Evolutionary conservation across 2,888 invertebrate genomes (phyloP), one percentile per base, ranked within the genome.

Genomic region (Tortricodes alternella): DNA sequence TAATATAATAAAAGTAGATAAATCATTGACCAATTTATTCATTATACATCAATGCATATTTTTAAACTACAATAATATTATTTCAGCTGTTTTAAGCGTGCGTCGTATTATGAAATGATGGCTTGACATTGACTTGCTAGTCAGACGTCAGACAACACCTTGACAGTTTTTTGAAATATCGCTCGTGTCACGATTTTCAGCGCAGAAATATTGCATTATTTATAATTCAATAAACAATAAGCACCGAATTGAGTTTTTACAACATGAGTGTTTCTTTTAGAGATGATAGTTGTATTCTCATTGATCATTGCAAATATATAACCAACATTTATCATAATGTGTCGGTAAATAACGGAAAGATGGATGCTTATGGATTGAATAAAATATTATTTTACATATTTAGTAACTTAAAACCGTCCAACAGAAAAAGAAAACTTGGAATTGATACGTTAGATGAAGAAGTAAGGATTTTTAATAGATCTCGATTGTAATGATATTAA

Each of bases 251-350:
- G 2, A n/a, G 11, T 23, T 23, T 7, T 23, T 32, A 6, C 23
- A 58, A n/a, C 27, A 70, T 74, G 74, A 68, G 68, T 61, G 23
- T 78, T 19, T 58, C 70, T 38, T 64, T 50, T 44, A 53, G 46
- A 29, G 44, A 53, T 18, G 57, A 62, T 11, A 59, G 59, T 51
- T 43, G 51, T 6, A 57, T 35, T 58, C 61, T 83, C 1, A 55
- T 88, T 56, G 80, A 85, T 65, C 88, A 89, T 59, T 66, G 65
- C 52, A 64, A 76, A 8, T 83, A 67, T 56, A 62, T 80, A 56
- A 55, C 64, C 37, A 67, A 69, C 8, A 58, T 87, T 43, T 85
- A 82, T 61, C 63, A 76, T 62, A 67, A 69, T 70, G 79, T 75
- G 62, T 55, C 53, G 64, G 67, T 55, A 37, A 48, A 55, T 37